Conservation (phyloP, 2,888 invertebrate species). For the Hedychridium roseum region DNA sequence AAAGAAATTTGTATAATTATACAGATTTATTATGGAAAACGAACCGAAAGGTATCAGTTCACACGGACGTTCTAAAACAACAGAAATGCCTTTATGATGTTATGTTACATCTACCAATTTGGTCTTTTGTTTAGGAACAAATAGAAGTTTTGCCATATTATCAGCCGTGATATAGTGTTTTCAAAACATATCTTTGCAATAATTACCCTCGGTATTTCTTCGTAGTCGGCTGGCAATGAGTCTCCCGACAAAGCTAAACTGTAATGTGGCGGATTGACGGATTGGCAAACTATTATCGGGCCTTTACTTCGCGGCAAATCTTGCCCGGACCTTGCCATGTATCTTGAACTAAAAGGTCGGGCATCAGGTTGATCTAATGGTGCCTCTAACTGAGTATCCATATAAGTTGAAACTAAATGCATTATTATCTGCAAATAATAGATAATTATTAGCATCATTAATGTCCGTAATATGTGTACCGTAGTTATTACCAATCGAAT, state of each 20-base stretch:
- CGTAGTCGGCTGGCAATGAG: constrained; percentile 66
- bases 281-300: constrained; percentile 72
- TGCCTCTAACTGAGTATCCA: constrained; percentile 82
- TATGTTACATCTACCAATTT: neutral
- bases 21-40: constrained; percentile 5
- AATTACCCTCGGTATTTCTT: constrained; percentile 74
- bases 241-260: constrained; percentile 67
- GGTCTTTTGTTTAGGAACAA: too few relatives aligned
- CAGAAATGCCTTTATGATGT: neutral
- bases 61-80: too few relatives aligned
- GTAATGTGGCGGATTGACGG: constrained; percentile 77
- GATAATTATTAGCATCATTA: too few relatives aligned
- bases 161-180: neutral
- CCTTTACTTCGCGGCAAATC: constrained; percentile 64
- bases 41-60: too few relatives aligned
- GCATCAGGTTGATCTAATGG: constrained; percentile 73
- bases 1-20: constrained; percentile 31
- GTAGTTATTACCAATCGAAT: constrained; percentile 10
- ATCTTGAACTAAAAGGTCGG: constrained; percentile 70
- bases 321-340: constrained; percentile 62
- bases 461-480: too few relatives aligned
- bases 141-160: neutral
- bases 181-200: neutral
- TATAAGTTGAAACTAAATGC: constrained; percentile 84
- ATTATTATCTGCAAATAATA: constrained; percentile 79